These are phyloP conservation scores for Diarsia rubi DNA, from an alignment of 2,888 invertebrate genomes.

Conservation along the genomic window DNA sequence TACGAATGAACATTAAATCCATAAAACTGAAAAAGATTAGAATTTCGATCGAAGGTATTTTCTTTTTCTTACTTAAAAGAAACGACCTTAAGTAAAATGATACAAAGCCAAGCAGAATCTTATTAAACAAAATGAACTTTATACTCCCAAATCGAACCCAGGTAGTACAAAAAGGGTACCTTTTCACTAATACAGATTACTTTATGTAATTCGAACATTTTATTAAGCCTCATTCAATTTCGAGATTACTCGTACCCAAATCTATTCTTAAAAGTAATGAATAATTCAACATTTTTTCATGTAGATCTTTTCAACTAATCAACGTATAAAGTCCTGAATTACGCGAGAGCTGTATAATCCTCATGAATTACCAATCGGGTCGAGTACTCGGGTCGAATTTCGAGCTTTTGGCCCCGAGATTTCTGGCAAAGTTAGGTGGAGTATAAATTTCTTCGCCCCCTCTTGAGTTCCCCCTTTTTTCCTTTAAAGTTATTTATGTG, in stretches of 20 bases:
- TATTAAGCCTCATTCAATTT: conserved; percentile 64
- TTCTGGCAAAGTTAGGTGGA: conserved; percentile 66
- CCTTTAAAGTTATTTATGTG: conserved; percentile 84
- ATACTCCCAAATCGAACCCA: conserved; percentile 11
- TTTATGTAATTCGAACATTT: conserved; percentile 53
- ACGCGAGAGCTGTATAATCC: conserved; percentile 69
- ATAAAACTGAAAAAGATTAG: background rate
- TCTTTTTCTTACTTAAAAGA: conserved; percentile 1
- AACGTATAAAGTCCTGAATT: conserved; percentile 70
- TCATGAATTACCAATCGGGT: conserved; percentile 74
- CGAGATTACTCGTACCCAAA: conserved; percentile 61
- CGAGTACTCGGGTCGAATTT: conserved; percentile 61
- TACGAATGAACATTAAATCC: background rate
- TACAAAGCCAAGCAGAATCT: conserved; percentile 14
- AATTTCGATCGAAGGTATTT: background rate
- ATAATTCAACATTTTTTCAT: conserved; percentile 69
- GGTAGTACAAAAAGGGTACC: conserved; percentile 43
- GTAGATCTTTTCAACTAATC: conserved; percentile 70
- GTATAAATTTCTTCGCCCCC: conserved; percentile 63
- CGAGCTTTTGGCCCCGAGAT: conserved; percentile 61
- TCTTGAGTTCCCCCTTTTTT: conserved; percentile 72
- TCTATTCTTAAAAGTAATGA: conserved; percentile 64
- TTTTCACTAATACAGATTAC: conserved; percentile 50
- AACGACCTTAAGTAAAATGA: conserved; percentile 25
- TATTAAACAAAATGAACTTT: conserved; percentile 35